phyloP scores from a whole-genome alignment of 2,888 invertebrate genomes.

The Anoncus sp. region DNA sequence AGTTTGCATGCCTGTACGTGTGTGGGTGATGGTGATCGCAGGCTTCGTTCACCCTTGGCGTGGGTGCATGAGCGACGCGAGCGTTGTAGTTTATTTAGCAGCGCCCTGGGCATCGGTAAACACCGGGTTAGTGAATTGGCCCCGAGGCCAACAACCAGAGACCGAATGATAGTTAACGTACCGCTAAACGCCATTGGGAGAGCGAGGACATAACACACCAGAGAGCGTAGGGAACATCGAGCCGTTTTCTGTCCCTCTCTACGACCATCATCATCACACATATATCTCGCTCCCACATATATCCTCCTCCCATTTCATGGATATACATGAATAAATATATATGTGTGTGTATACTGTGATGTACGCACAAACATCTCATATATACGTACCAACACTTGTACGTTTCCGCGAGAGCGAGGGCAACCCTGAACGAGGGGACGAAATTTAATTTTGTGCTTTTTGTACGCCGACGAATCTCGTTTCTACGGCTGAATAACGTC shows the following conservation, averaged over 20 bases:
- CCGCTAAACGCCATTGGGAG: conserved; percentile 82
- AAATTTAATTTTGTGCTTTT: conserved; percentile 83
- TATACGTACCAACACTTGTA: conserved; percentile 23
- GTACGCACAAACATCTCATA: conserved; percentile 21
- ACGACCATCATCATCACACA: conserved; percentile 37
- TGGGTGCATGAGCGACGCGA: conserved; percentile 55
- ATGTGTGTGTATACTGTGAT: conserved; percentile 1
- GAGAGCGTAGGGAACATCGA: conserved; percentile 55
- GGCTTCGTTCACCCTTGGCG: conserved; percentile 40
- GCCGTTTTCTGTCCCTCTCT: conserved; percentile 40
- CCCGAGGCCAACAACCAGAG: conserved; percentile 75
- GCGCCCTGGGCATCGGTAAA: conserved; percentile 82
- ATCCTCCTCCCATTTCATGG: conserved; percentile 34
- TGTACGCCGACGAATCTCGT: conserved; percentile 80
- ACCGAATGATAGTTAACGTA: conserved; percentile 82
- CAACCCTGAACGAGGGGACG: conserved; percentile 71
- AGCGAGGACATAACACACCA: conserved; percentile 66
- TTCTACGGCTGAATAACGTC: conserved; percentile 65
- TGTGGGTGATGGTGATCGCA: conserved; percentile 55
- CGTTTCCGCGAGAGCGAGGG: conserved; percentile 68
- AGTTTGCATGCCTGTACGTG: background rate
- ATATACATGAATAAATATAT: conserved; percentile 3
- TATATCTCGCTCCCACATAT: conserved; percentile 18
- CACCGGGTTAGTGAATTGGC: conserved; percentile 83
- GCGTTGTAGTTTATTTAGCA: conserved; percentile 81